Evolutionary conservation across 64 coral and sea anemone genomes (phyloP).

Genomic region (Dendrophyllia cribrosa): DNA sequence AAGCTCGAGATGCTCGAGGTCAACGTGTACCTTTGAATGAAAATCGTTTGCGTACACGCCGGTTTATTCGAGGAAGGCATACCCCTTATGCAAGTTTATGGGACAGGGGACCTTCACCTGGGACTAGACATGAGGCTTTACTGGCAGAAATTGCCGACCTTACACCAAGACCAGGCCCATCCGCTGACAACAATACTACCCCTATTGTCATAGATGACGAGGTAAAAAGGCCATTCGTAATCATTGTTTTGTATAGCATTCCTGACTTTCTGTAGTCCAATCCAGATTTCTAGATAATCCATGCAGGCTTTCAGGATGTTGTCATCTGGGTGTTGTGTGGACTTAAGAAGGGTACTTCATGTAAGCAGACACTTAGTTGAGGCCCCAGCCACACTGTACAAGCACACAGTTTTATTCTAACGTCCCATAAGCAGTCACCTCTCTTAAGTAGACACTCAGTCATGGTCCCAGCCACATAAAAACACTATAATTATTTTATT

Average conservation of each 20-base stretch:
- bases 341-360: too few relatives aligned
- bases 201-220: conserved; percentile 30
- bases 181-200: not conserved
- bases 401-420: too few relatives aligned
- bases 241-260: too few relatives aligned
- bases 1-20: not conserved
- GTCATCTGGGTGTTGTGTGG: not conserved
- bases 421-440: too few relatives aligned
- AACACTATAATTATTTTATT: too few relatives aligned
- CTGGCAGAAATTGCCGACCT: conserved; percentile 31
- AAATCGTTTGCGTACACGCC: conserved; percentile 31
- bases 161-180: conserved; percentile 8
- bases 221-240: not conserved
- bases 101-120: conserved; percentile 1
- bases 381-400: not conserved
- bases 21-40: conserved; percentile 17
- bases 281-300: too few relatives aligned
- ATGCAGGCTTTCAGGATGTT: too few relatives aligned
- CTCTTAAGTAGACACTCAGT: too few relatives aligned
- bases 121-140: not conserved
- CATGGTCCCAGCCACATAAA: too few relatives aligned
- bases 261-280: too few relatives aligned
- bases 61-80: conserved; percentile 22
- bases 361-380: not conserved
- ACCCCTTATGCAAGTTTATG: conserved; percentile 21